phyloP scores from a whole-genome alignment of 2,113 vertebrate species.

The Trematomus loennbergii region DNA sequence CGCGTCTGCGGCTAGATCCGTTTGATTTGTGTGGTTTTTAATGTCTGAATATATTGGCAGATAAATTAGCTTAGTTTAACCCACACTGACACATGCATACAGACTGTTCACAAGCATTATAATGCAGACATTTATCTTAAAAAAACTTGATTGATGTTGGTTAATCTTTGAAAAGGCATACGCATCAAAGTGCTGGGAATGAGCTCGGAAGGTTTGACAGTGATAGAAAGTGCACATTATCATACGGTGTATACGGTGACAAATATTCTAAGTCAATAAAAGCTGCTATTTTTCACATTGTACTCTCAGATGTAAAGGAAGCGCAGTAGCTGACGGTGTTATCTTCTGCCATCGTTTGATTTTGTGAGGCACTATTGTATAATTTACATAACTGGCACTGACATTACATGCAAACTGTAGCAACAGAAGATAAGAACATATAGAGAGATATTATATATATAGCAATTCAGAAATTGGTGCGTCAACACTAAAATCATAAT shows the following conservation, averaged over 20 bases:
- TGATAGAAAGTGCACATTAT: not conserved
- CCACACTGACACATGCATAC: not conserved
- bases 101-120: not conserved
- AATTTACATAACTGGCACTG: not conserved
- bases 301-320: not conserved
- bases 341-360: not conserved
- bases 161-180: not conserved
- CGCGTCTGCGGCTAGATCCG: not conserved
- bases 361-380: slow-evolving; percentile 1
- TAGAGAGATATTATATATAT: too few species aligned
- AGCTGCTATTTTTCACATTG: not conserved
- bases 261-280: not conserved
- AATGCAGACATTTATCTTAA: not conserved
- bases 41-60: not conserved
- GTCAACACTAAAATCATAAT: not conserved
- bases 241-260: not conserved
- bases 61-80: not conserved
- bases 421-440: too few species aligned
- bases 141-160: too few species aligned
- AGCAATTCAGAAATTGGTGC: not conserved
- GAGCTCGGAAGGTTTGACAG: not conserved
- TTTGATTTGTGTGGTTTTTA: not conserved
- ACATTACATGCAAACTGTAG: not conserved
- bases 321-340: not conserved
- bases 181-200: not conserved